Evolutionary conservation across 2,113 vertebrate species (phyloP).

Genomic region (Corythoichthys haematopterus): DNA sequence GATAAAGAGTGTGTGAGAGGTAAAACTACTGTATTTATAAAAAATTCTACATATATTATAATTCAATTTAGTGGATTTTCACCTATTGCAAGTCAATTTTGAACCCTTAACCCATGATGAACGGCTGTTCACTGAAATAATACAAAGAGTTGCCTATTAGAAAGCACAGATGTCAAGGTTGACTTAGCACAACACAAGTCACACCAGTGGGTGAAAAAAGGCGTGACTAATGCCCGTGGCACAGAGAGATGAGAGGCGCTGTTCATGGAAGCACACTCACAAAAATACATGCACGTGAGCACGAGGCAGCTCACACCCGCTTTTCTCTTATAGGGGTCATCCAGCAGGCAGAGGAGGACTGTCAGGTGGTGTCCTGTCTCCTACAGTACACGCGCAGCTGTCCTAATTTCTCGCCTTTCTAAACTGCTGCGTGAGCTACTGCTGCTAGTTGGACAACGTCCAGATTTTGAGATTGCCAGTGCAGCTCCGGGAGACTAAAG

Average conservation of each 20-base stretch:
- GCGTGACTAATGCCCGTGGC: constrained; percentile 16
- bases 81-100: neutral
- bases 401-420: constrained; percentile 35
- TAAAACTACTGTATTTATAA: no score
- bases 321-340: constrained; percentile 57
- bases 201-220: constrained; percentile 4
- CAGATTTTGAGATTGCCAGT: constrained; percentile 59
- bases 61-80: neutral
- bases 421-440: constrained; percentile 47
- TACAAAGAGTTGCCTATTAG: constrained; percentile 7
- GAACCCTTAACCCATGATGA: neutral
- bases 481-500: constrained; percentile 52
- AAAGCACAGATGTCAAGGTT: constrained; percentile 11
- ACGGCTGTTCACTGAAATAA: neutral
- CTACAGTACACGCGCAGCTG: constrained; percentile 62
- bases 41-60: no score
- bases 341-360: constrained; percentile 47
- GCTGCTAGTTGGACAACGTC: constrained; percentile 56
- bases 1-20: no score
- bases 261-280: neutral
- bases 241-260: constrained; percentile 5
- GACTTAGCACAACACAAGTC: constrained; percentile 17
- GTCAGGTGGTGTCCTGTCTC: constrained; percentile 50
- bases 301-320: constrained; percentile 8
- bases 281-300: neutral